Evolutionary conservation across 2,888 invertebrate species (phyloP), one percentile per base, ranked within the genome.

Genomic region (Drosophila melanosoma): DNA sequence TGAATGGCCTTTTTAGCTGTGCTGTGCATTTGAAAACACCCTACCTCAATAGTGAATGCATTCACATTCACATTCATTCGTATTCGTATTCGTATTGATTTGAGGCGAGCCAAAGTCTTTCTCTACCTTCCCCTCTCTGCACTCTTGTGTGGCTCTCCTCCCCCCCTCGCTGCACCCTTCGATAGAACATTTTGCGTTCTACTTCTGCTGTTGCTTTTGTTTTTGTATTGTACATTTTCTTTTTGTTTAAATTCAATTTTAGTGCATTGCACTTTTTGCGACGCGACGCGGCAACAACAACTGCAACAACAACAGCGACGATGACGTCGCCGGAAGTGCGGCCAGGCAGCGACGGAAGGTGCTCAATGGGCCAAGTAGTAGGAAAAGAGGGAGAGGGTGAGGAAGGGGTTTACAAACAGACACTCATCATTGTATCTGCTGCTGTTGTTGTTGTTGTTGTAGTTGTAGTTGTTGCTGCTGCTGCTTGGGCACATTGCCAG

Each of bases 221-320:
- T 35, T 61, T 61, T 69, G 49, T 56, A 17, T 53, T 35, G 8
- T 53, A 17, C 61, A 61, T 69, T 74, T 78, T 76, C 73, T 82
- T 86, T 88, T 86, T 88, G 79, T 81, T 87, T 78, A 83, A 89
- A 87, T 89, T 87, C 80, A 86, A 86, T 87, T 87, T 82, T 84
- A 89, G 89, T 89, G 73, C 89, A 87, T 89, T 87, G 87, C 87
- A 89, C 87, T 87, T 89, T 87, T 87, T 89, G 88, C 74, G 52
- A 72, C 59, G 62, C 45, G 63, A 32, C 48, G 61, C 29, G 29
- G 26, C 45, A 12, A 7, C 65, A 8, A 40, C 56, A 65, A 48
- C 23, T 23, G 6, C 45, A 23, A n/a, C 51, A 51, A 10, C 17
- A 56, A n/a, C 54, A 29, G 23, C 38, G 62, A 49, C 68, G 56